Evolutionary conservation across 2,888 invertebrate genomes (phyloP).

Genomic region (Margaritifera margaritifera): DNA sequence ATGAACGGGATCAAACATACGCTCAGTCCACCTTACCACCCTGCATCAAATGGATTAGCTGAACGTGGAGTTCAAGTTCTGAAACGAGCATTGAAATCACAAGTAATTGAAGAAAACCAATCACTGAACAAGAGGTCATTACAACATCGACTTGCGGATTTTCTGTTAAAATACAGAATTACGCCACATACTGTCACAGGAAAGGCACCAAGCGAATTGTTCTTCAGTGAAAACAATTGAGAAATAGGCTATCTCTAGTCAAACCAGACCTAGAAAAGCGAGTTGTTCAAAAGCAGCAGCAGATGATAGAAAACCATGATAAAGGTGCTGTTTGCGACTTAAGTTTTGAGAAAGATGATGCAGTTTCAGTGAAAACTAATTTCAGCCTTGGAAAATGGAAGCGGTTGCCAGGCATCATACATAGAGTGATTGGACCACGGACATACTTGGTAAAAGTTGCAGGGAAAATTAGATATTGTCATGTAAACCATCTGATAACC

Average conservation of each 20-base stretch:
- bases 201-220: constrained; percentile 17
- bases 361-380: constrained; percentile 7
- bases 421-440: constrained; percentile 2
- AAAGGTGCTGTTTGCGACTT: neutral
- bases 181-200: too few species aligned
- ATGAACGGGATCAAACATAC: too few species aligned
- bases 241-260: constrained; percentile 2
- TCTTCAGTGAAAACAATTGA: constrained; percentile 19
- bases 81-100: too few species aligned
- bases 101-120: too few species aligned
- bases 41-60: too few species aligned
- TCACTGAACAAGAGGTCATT: too few species aligned
- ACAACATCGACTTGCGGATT: too few species aligned
- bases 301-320: constrained; percentile 8
- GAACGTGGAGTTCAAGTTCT: too few species aligned
- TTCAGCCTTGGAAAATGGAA: too few species aligned
- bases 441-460: too few species aligned
- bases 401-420: constrained; percentile 6
- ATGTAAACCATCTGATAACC: constrained; percentile 10
- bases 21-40: too few species aligned
- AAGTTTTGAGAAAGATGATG: constrained; percentile 6
- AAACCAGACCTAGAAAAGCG: constrained; percentile 5
- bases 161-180: too few species aligned
- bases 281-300: constrained; percentile 3
- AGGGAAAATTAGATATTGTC: constrained; percentile 8